A percentile compares a stretch with the other conserved stretches of the same genome.
Evolutionary conservation across 2,113 vertebrate species (phyloP).

Genomic region (Pedionomus torquatus): DNA sequence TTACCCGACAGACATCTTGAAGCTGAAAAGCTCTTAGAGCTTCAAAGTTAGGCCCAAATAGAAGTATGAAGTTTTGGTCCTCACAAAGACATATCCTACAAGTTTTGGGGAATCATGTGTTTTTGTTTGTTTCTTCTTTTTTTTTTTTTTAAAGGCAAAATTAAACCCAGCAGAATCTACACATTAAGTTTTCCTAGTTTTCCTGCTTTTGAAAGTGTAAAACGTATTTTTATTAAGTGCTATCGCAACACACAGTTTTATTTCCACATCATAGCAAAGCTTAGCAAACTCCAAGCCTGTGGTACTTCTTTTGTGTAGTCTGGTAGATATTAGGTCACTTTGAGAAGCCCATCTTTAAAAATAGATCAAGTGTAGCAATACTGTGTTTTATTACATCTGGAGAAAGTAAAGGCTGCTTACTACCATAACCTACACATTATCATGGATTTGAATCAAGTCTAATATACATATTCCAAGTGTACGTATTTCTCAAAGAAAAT

Average conservation of each 20-base stretch:
- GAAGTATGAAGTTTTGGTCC: neutral
- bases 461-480: neutral
- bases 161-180: neutral
- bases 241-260: neutral
- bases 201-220: neutral
- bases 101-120: neutral
- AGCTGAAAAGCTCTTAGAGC: neutral
- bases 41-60: neutral
- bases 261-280: neutral
- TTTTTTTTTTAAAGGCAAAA: neutral
- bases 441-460: neutral
- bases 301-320: neutral
- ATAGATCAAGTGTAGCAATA: neutral
- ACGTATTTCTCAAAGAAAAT: neutral
- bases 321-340: neutral
- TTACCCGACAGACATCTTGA: neutral
- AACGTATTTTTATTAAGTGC: neutral
- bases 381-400: neutral
- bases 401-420: neutral
- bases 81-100: neutral
- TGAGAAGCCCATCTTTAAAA: neutral
- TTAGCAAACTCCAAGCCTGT: neutral
- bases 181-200: neutral
- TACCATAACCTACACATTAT: neutral
- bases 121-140: neutral